These are phyloP conservation scores for Disparrhopalites patrizii DNA, from an alignment of 2,888 invertebrate species.

Conservation along the genomic window DNA sequence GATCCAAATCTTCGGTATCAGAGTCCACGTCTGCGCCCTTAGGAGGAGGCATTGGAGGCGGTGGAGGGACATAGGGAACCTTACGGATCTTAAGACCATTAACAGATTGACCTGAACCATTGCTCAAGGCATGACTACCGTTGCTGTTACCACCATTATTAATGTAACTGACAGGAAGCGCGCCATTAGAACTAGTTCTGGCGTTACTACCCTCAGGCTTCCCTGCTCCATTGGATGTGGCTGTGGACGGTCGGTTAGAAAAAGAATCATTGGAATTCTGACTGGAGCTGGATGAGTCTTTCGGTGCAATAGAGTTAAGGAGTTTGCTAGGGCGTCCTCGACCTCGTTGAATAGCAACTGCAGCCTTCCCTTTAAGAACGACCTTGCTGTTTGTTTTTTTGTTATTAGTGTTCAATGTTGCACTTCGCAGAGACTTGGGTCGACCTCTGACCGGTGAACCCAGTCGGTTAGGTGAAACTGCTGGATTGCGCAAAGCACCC, in stretches of 20 bases:
- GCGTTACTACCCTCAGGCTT: not conserved
- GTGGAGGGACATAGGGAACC: not conserved
- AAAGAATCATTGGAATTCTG: slow-evolving; percentile 1
- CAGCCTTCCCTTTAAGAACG: too few species aligned
- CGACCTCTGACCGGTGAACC: not conserved
- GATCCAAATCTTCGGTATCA: not conserved
- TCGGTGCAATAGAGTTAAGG: not conserved
- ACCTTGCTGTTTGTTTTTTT: not conserved
- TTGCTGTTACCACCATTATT: not conserved
- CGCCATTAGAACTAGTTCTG: too few species aligned
- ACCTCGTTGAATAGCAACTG: too few species aligned
- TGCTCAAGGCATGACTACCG: not conserved
- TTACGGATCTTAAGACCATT: not conserved
- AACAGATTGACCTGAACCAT: not conserved
- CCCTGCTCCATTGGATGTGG: not conserved
- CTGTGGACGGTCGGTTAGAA: not conserved
- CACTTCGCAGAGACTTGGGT: slow-evolving; percentile 4
- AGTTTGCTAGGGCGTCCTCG: not conserved
- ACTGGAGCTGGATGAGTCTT: not conserved
- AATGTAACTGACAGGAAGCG: too few species aligned
- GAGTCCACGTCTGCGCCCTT: not conserved
- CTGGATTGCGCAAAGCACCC: not conserved
- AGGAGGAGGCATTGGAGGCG: not conserved
- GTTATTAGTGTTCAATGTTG: not conserved
- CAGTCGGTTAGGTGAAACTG: not conserved